A percentile compares a stretch with the other conserved stretches of the same genome.
Evolutionary conservation across 1,140 invertebrate genomes (phyloP).

Genomic region (Atta colombica): DNA sequence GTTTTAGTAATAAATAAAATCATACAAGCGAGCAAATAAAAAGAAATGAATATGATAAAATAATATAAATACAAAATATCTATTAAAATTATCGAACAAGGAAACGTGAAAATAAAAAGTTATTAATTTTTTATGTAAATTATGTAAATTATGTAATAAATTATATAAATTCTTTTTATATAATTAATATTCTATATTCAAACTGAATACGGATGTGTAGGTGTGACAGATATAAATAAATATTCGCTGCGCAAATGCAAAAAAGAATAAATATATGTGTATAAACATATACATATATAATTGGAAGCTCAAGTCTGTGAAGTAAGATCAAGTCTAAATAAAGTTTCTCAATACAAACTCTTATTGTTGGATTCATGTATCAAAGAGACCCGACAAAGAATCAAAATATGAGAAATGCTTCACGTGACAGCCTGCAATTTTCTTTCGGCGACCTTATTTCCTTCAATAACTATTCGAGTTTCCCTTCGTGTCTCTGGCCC

Average conservation of each 20-base stretch:
- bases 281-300: neutral
- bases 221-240: neutral
- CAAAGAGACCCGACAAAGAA: constrained; percentile 35
- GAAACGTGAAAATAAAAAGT: neutral
- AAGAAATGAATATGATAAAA: neutral
- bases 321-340: neutral
- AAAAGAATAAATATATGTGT: neutral
- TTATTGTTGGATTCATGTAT: constrained; percentile 9
- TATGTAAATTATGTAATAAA: neutral
- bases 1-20: constrained; percentile 26
- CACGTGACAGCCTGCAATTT: constrained; percentile 61
- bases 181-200: too few relatives aligned
- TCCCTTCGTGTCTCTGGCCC: constrained; percentile 26
- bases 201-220: neutral
- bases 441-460: constrained; percentile 60
- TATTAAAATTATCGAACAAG: neutral
- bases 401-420: constrained; percentile 62
- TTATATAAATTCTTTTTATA: neutral
- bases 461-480: constrained; percentile 46
- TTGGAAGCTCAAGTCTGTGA: neutral
- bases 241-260: neutral
- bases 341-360: constrained; percentile 5
- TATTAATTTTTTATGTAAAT: neutral
- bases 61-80: neutral
- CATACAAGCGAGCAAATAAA: neutral